phyloP scores from a whole-genome alignment of 2,888 invertebrate species.

The Cerceris rybyensis region DNA sequence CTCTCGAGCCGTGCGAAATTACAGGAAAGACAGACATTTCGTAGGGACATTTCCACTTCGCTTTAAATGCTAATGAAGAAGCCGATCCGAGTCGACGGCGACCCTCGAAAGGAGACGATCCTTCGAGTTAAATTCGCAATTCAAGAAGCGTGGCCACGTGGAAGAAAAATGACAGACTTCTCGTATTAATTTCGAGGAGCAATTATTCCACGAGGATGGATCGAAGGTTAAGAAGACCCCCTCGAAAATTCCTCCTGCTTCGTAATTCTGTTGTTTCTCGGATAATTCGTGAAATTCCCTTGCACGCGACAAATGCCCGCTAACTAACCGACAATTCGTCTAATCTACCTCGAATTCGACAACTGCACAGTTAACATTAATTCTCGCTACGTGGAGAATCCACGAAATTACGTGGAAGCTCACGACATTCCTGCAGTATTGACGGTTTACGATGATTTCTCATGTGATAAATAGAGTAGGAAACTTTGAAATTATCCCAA shows the following conservation, averaged over 20 bases:
- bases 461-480: too few relatives aligned
- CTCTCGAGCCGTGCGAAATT: neutral
- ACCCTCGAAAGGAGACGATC: conserved; percentile 7
- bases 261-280: conserved; percentile 26
- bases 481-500: too few relatives aligned
- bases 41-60: conserved; percentile 60
- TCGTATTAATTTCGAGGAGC: conserved; percentile 41
- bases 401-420: neutral
- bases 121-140: conserved; percentile 14
- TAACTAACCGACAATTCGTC: conserved; percentile 51
- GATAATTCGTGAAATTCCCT: conserved; percentile 24
- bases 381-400: neutral
- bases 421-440: too few relatives aligned
- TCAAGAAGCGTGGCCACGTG: neutral
- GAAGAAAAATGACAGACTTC: conserved; percentile 43
- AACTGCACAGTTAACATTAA: neutral
- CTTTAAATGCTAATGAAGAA: conserved; percentile 74
- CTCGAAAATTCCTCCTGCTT: conserved; percentile 13
- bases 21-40: conserved; percentile 16
- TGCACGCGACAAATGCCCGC: conserved; percentile 27
- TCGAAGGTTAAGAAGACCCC: conserved; percentile 26
- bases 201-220: conserved; percentile 34
- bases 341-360: conserved; percentile 9
- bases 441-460: too few relatives aligned
- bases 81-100: conserved; percentile 25